phyloP scores from a whole-genome alignment of 2,888 invertebrate species.

The Nymphalis urticae region DNA sequence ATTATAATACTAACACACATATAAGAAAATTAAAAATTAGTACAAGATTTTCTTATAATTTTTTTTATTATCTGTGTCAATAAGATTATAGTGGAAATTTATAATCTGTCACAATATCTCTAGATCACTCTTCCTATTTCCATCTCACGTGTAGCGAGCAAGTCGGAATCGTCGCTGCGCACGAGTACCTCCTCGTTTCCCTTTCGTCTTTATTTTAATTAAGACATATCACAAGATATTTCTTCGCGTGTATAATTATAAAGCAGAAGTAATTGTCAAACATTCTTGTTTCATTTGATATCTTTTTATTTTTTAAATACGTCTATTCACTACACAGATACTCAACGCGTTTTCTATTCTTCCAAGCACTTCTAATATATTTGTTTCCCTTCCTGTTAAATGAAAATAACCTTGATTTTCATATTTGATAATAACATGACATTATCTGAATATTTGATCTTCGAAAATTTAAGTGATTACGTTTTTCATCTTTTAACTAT shows the following conservation, averaged over 20 bases:
- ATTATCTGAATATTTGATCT: too few relatives aligned
- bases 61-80: not conserved
- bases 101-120: constrained; percentile 12
- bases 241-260: constrained; percentile 22
- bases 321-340: too few relatives aligned
- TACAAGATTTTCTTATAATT: not conserved
- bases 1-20: too few relatives aligned
- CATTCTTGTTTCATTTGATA: not conserved
- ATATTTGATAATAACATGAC: too few relatives aligned
- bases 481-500: too few relatives aligned
- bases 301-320: not conserved
- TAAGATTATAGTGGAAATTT: not conserved
- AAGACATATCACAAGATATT: constrained; percentile 13
- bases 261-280: not conserved
- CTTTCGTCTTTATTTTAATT: constrained; percentile 31
- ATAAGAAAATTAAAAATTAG: too few relatives aligned
- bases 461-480: too few relatives aligned
- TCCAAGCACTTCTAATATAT: too few relatives aligned
- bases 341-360: too few relatives aligned
- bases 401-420: too few relatives aligned
- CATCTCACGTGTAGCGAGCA: not conserved
- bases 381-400: too few relatives aligned
- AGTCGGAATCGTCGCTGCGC: constrained; percentile 5
- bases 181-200: constrained; percentile 24
- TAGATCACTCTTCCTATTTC: not conserved